Conservation (phyloP, 2,888 invertebrate species). For the Cephus nigrinus region DNA sequence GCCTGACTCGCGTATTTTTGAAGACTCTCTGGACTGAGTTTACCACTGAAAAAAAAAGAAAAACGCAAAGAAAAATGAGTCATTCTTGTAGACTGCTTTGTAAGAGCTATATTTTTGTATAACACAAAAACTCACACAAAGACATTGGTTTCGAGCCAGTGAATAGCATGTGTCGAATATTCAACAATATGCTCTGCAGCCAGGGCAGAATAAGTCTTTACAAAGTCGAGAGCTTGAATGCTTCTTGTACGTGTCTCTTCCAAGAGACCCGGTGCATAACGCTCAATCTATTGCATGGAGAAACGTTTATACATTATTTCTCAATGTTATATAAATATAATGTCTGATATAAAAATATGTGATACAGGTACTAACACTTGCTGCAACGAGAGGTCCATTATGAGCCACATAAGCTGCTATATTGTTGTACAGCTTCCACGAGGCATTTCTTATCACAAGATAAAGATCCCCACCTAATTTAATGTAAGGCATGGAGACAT, state of each 20-base stretch:
- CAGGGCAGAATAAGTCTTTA: slow-evolving; percentile 48
- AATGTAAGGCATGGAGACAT: slow-evolving; percentile 72
- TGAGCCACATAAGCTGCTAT: slow-evolving; percentile 68
- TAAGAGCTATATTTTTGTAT: slow-evolving; percentile 4
- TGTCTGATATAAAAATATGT: background rate
- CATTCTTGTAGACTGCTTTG: background rate
- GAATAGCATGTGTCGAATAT: slow-evolving; percentile 48
- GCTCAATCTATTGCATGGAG: slow-evolving; percentile 70
- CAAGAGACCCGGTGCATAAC: slow-evolving; percentile 79
- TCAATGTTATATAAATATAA: background rate
- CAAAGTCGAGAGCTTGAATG: slow-evolving; percentile 44
- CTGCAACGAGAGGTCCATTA: slow-evolving; percentile 69
- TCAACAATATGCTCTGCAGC: slow-evolving; percentile 50
- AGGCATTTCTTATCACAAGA: slow-evolving; percentile 69
- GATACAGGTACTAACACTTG: slow-evolving; percentile 67
- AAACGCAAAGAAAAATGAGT: slow-evolving; percentile 6
- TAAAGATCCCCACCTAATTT: slow-evolving; percentile 72
- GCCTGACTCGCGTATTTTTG: slow-evolving; percentile 76
- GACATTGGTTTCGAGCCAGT: slow-evolving; percentile 79
- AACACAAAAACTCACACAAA: slow-evolving; percentile 77
- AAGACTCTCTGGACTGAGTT: slow-evolving; percentile 81
- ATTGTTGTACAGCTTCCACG: slow-evolving; percentile 67
- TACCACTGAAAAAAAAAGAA: slow-evolving; percentile 73
- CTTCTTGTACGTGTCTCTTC: slow-evolving; percentile 72
- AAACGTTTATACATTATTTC: slow-evolving; percentile 13